Evolutionary conservation across 2,888 invertebrate species (phyloP).

Genomic region (Hemistola chrysoprasaria): DNA sequence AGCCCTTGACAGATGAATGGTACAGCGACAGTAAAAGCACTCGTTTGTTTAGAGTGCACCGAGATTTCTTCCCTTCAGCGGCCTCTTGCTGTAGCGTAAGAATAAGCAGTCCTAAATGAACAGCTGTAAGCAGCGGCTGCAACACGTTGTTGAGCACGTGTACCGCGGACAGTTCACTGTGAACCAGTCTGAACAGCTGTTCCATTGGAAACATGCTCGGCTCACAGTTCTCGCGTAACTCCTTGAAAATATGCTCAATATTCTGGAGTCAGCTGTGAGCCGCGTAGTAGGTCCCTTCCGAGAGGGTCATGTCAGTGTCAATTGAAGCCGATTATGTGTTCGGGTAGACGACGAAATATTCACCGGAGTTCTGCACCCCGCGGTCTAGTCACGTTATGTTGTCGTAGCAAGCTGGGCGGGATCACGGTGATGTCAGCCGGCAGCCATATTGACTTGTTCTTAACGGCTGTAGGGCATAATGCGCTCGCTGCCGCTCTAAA

Average conservation of each 20-base stretch:
- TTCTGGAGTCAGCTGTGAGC: conserved; percentile 89
- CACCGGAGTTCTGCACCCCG: conserved; percentile 92
- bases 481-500: conserved; percentile 89
- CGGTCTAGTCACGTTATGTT: conserved; percentile 91
- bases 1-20: conserved; percentile 34
- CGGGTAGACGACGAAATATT: conserved; percentile 95
- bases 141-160: conserved; percentile 85
- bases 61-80: not conserved
- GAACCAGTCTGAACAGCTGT: conserved; percentile 88
- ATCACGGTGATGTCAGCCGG: conserved; percentile 97
- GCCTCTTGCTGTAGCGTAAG: not conserved
- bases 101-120: too few relatives aligned
- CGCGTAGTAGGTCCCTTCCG: conserved; percentile 96
- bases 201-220: conserved; percentile 95
- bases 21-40: conserved; percentile 18
- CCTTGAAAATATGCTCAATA: conserved; percentile 88
- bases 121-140: conserved; percentile 29
- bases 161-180: conserved; percentile 84
- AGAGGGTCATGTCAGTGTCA: conserved; percentile 93
- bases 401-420: conserved; percentile 89
- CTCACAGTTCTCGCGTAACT: conserved; percentile 91
- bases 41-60: conserved; percentile 23
- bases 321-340: conserved; percentile 93
- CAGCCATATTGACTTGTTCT: conserved; percentile 93
- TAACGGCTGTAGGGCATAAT: conserved; percentile 90